Conservation (phyloP, 2,797 vertebrate species). For the Euphonia xanthogaster region DNA sequence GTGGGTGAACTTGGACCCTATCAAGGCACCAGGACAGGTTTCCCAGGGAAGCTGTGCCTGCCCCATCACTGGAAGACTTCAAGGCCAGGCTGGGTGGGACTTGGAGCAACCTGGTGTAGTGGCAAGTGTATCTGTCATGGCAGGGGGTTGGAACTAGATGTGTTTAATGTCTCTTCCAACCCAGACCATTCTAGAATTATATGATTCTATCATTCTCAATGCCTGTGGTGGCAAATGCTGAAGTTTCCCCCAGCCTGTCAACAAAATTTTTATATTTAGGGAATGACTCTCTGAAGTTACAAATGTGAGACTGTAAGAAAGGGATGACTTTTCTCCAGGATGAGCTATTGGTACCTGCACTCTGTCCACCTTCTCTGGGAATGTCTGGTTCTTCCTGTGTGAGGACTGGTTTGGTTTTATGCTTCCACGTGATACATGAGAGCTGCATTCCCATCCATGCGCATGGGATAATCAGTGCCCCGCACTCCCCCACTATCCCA, state of each 20-base stretch:
- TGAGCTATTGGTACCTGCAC: background rate
- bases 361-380: background rate
- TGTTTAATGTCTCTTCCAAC: background rate
- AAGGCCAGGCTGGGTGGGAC: background rate
- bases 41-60: background rate
- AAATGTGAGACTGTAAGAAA: background rate
- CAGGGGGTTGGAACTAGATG: background rate
- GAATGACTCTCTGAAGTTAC: background rate
- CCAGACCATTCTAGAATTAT: background rate
- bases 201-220: background rate
- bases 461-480: background rate
- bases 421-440: background rate
- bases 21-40: fast-evolving
- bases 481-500: background rate
- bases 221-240: background rate
- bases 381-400: background rate
- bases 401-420: background rate
- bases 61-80: background rate
- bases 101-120: background rate
- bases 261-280: background rate
- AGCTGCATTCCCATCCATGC: background rate
- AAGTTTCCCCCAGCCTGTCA: background rate
- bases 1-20: background rate
- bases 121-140: background rate
- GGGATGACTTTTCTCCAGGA: background rate